These are phyloP conservation scores for Pheosia tremula DNA, from an alignment of 2,888 invertebrate species.

Conservation along the genomic window DNA sequence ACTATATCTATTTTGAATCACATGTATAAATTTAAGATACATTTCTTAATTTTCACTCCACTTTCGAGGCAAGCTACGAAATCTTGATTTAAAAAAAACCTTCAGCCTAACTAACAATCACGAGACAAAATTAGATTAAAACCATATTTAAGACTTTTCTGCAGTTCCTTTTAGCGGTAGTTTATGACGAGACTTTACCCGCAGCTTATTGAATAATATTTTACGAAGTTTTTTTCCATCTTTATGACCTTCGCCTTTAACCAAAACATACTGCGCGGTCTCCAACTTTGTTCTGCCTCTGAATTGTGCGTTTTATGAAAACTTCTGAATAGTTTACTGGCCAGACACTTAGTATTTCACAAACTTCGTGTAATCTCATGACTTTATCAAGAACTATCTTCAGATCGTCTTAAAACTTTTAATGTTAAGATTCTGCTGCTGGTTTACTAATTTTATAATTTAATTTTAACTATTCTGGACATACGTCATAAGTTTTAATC, in stretches of 20 bases:
- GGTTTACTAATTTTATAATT: background rate
- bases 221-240: slow-evolving; percentile 4
- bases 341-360: slow-evolving; percentile 7
- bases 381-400: background rate
- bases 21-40: no score
- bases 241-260: background rate
- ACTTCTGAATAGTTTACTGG: slow-evolving; percentile 14
- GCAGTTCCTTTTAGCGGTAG: background rate
- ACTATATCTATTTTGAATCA: no score
- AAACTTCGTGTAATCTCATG: background rate
- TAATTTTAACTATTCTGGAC: background rate
- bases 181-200: background rate
- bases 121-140: no score
- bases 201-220: background rate
- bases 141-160: no score
- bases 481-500: background rate
- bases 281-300: slow-evolving; percentile 1
- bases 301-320: slow-evolving; percentile 7
- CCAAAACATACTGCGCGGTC: background rate
- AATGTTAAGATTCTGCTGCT: background rate
- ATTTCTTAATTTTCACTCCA: no score
- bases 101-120: no score
- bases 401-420: background rate
- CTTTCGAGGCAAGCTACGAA: no score
- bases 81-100: no score